These are phyloP conservation scores for Drosophila littoralis DNA, from an alignment of 1,140 invertebrate species.

Conservation along the genomic window DNA sequence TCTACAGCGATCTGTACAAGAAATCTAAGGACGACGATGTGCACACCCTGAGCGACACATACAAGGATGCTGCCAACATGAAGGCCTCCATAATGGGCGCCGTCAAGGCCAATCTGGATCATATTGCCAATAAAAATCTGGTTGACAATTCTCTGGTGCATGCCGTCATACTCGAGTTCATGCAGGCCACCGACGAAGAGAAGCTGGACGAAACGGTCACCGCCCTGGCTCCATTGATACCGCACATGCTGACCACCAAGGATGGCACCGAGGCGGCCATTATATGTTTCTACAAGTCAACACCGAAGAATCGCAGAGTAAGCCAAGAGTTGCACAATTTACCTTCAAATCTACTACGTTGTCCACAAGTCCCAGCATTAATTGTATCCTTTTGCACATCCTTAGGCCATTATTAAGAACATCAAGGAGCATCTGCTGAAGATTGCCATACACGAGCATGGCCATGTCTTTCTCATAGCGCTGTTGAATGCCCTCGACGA, in stretches of 20 bases:
- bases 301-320: conserved; percentile 81
- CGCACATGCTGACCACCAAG: conserved; percentile 92
- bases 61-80: conserved; percentile 87
- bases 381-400: conserved; percentile 6
- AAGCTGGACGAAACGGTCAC: conserved; percentile 89
- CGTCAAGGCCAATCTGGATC: conserved; percentile 89
- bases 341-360: too few species aligned
- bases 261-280: conserved; percentile 92
- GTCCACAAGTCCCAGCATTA: neutral
- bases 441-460: conserved; percentile 93
- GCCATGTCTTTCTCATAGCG: conserved; percentile 92
- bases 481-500: conserved; percentile 97
- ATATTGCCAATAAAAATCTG: conserved; percentile 89
- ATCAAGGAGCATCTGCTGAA: conserved; percentile 93
- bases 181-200: conserved; percentile 88
- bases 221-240: conserved; percentile 88
- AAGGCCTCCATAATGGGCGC: conserved; percentile 89
- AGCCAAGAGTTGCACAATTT: conserved; percentile 17
- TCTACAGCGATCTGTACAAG: conserved; percentile 91
- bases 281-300: conserved; percentile 90
- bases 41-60: conserved; percentile 86
- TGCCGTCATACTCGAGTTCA: conserved; percentile 92
- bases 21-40: conserved; percentile 82
- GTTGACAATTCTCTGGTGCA: conserved; percentile 90
- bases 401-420: conserved; percentile 89